Conservation (phyloP, 2,797 vertebrate genomes). For the Melopsittacus undulatus region DNA sequence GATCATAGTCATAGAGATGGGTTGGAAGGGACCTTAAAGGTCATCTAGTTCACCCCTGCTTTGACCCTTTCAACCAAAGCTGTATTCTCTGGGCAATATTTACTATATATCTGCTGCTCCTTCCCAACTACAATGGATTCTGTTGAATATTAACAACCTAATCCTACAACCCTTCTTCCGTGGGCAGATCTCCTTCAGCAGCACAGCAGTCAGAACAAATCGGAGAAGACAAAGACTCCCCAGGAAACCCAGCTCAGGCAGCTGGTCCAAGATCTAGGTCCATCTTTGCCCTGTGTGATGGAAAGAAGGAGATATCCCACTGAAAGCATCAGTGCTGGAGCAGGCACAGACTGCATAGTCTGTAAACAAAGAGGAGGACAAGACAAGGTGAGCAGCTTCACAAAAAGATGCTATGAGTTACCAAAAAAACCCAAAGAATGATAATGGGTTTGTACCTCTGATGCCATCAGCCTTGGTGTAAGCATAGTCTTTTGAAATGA, state of each 20-base stretch:
- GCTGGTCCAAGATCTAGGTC: conserved; percentile 47
- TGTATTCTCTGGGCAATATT: neutral
- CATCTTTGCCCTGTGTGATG: conserved; percentile 2
- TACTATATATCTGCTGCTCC: neutral
- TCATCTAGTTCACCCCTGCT: neutral
- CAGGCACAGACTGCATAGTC: neutral
- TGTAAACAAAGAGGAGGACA: conserved; percentile 52
- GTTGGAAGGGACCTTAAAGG: neutral
- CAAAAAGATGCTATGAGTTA: neutral
- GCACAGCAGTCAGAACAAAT: conserved; percentile 67
- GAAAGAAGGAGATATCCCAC: neutral
- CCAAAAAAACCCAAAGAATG: neutral
- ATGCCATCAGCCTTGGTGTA: neutral
- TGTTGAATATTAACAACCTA: neutral
- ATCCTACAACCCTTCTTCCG: neutral
- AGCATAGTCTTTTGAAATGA: neutral
- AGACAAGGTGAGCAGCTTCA: conserved; percentile 31
- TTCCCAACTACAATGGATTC: neutral
- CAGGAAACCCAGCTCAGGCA: conserved; percentile 56
- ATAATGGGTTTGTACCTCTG: neutral
- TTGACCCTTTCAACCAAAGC: neutral
- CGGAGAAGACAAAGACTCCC: conserved; percentile 33
- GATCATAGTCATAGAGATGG: neutral
- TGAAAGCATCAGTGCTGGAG: neutral
- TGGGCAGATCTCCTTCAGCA: neutral